phyloP scores from a whole-genome alignment of 2,113 vertebrate genomes.

The Tragelaphus strepsiceros region DNA sequence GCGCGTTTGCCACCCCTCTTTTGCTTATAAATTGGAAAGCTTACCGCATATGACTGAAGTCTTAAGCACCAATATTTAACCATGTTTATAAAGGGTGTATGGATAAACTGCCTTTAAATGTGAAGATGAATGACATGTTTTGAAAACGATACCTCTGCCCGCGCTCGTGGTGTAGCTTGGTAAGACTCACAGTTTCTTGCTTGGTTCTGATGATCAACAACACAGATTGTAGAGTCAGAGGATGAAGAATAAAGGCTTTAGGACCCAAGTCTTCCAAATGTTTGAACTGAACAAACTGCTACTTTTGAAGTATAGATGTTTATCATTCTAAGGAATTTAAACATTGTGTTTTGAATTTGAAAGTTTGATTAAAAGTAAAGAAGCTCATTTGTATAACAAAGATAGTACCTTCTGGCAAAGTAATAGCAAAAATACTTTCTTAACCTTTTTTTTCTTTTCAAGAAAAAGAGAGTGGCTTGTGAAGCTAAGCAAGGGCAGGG shows the following conservation, averaged over 20 bases:
- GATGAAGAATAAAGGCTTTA: background rate
- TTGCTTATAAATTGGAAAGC: background rate
- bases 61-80: conserved; percentile 1
- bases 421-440: conserved; percentile 2
- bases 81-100: background rate
- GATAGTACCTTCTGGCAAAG: background rate
- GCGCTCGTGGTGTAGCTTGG: background rate
- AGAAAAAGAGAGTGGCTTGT: background rate
- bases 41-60: conserved; percentile 15
- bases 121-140: conserved; percentile 42
- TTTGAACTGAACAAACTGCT: background rate
- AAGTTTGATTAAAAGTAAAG: background rate
- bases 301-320: background rate
- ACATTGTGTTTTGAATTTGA: background rate
- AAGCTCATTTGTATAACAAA: background rate
- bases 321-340: background rate
- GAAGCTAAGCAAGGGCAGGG: background rate
- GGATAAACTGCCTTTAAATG: conserved; percentile 6
- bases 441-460: background rate
- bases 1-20: background rate
- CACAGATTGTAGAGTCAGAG: background rate
- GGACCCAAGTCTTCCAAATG: background rate
- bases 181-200: conserved; percentile 25
- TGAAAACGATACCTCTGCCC: conserved; percentile 31
- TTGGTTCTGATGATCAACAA: conserved; percentile 4